Evolutionary conservation across 2,113 vertebrate species (phyloP), one percentile per base, ranked within the genome.

Genomic region (Stercorarius parasiticus): DNA sequence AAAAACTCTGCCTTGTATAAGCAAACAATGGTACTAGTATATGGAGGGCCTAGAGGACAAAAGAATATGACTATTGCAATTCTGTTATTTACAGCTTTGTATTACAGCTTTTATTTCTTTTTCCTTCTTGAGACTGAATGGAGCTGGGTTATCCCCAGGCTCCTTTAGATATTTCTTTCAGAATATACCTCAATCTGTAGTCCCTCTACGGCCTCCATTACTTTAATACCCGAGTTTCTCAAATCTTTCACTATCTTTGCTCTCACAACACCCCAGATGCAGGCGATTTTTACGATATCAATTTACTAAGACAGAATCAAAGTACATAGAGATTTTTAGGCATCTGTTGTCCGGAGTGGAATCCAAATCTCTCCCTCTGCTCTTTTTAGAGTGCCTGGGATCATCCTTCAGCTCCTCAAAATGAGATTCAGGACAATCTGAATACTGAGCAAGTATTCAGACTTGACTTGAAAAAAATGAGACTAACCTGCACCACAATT

Each of bases 81-180:
- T 87, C 91, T 73, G 32, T 73, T 95, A 93, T 82, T 94, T 96
- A 91, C 86, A 95, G 89, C 62, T 91, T 88, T 91, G 74, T 88
- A 91, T 80, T 89, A 77, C 49, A 93, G 78, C 50, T 91, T 93
- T 95, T 80, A 66, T 91, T 91, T 87, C 27, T 34, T 85, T 92
- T 83, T 82, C 36, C 45, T 88, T 50, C 70, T 70, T 56, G 66
- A 90, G 49, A 89, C 8, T 85, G 66, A 95, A 87, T 77, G 58
- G 49, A 87, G 40, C 42, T 79, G 38, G 81, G 62, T 85, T 91
- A 87, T 87, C 58, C 56, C 49, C 58, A 58, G 58, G 73, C 58
- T 77, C 56, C 73, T 91, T 87, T 38, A 91, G 49, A 32, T 65
- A 58, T 82, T 94, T 87, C n/a, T 95, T 87, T 80, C 62, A 95